phyloP scores from a whole-genome alignment of 1,140 invertebrate genomes.

The Drosophila nannoptera region DNA sequence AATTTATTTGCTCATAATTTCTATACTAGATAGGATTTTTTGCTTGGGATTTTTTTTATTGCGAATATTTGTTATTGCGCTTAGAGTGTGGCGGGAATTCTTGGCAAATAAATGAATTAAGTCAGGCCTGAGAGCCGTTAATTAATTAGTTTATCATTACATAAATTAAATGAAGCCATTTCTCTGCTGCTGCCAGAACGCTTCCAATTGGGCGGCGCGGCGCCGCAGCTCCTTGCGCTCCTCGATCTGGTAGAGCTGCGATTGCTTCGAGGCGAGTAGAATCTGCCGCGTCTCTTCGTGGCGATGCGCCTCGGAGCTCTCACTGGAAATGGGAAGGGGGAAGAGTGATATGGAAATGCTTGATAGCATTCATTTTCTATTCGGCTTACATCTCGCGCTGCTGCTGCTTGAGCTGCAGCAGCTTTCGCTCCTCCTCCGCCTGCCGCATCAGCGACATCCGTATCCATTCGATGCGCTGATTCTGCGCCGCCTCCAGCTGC shows the following conservation, averaged over 20 bases:
- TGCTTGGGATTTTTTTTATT: neutral
- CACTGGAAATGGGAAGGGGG: slow-evolving; percentile 29
- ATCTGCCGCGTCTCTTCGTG: slow-evolving; percentile 56
- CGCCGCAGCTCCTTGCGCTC: slow-evolving; percentile 43
- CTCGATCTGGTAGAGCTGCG: slow-evolving; percentile 64
- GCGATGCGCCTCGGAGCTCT: slow-evolving; percentile 60
- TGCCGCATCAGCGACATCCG: slow-evolving; percentile 43
- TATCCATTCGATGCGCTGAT: slow-evolving; percentile 58
- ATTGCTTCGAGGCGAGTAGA: slow-evolving; percentile 53
- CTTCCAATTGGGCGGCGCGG: slow-evolving; percentile 42
- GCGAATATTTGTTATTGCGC: too few species aligned
- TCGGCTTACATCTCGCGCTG: slow-evolving; percentile 61
- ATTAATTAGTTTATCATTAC: neutral
- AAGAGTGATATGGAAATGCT: neutral
- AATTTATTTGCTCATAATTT: too few species aligned
- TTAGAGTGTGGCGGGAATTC: too few species aligned
- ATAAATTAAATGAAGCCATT: neutral
- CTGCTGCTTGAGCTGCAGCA: slow-evolving; percentile 50
- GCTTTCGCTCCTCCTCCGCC: slow-evolving; percentile 39
- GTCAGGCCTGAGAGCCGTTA: too few species aligned
- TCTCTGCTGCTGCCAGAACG: slow-evolving; percentile 45
- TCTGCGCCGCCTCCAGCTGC: slow-evolving; percentile 31
- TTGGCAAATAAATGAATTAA: too few species aligned
- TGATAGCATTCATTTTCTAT: too few species aligned
- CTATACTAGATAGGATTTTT: neutral